These are phyloP conservation scores for Heliconius nattereri DNA, from an alignment of 1,140 invertebrate genomes.

Conservation along the genomic window DNA sequence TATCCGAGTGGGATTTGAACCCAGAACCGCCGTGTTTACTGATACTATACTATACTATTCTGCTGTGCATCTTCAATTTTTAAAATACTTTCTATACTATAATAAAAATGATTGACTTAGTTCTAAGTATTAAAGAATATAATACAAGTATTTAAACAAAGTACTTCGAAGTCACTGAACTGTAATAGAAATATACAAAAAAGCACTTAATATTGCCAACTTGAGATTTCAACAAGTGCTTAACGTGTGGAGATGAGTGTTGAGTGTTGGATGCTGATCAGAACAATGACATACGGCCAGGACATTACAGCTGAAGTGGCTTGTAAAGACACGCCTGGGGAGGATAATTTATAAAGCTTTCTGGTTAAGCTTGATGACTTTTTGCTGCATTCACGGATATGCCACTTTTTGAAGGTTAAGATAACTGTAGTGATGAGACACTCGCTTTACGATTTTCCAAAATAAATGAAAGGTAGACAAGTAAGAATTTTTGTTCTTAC, in stretches of 20 bases:
- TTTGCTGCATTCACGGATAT: too few species aligned
- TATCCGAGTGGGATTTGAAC: too few species aligned
- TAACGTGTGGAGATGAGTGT: slow-evolving; percentile 9
- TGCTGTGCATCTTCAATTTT: too few species aligned
- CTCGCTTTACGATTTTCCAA: too few species aligned
- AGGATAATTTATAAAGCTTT: not conserved
- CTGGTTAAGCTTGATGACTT: not conserved
- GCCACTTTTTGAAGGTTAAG: too few species aligned
- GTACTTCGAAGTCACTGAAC: not conserved
- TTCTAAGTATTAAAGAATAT: not conserved
- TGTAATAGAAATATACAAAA: not conserved
- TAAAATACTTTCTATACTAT: too few species aligned
- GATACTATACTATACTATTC: too few species aligned
- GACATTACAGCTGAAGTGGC: not conserved
- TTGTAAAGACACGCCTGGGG: not conserved
- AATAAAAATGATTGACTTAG: too few species aligned
- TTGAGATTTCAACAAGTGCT: slow-evolving; percentile 2
- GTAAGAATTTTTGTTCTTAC: too few species aligned
- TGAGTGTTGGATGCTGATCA: slow-evolving; percentile 8
- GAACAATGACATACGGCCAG: not conserved
- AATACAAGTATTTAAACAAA: not conserved
- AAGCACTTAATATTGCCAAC: not conserved
- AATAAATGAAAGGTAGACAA: too few species aligned
- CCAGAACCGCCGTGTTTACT: too few species aligned
- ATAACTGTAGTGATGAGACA: too few species aligned